Evolutionary conservation across 2,888 invertebrate species (phyloP).

Genomic region (Oscheius sp.): DNA sequence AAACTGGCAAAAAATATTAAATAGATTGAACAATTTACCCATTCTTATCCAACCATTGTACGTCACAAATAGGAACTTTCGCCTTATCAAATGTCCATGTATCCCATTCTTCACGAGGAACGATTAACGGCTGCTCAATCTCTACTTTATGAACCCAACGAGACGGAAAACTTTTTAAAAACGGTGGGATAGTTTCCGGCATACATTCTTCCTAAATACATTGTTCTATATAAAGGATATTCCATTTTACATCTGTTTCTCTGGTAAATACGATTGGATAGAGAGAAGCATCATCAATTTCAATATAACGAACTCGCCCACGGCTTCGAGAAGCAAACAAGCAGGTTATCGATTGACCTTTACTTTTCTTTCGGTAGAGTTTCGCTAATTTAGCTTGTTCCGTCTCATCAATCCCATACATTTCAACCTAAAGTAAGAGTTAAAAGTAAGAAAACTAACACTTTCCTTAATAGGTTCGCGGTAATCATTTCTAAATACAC

Average conservation of each 20-base stretch:
- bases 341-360: conserved; percentile 12
- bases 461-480: conserved; percentile 32
- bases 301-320: background rate
- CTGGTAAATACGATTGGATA: conserved; percentile 5
- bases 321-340: background rate
- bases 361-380: background rate
- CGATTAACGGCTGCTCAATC: background rate
- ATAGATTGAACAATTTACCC: background rate
- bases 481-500: conserved; percentile 29
- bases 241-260: background rate
- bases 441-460: background rate
- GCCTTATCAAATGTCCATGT: conserved; percentile 18
- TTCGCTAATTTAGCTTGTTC: background rate
- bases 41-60: conserved; percentile 9
- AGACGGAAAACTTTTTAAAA: background rate
- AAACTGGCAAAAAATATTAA: background rate
- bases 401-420: conserved; percentile 5
- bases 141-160: background rate
- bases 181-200: background rate
- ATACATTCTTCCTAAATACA: background rate
- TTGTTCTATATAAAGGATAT: background rate
- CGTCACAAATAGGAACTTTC: background rate
- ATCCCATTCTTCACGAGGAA: conserved; percentile 30
- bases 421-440: conserved; percentile 8
- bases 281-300: conserved; percentile 17